phyloP scores from a whole-genome alignment of 53 echinoderm and acorn worm species.

The Paracentrotus lividus region DNA sequence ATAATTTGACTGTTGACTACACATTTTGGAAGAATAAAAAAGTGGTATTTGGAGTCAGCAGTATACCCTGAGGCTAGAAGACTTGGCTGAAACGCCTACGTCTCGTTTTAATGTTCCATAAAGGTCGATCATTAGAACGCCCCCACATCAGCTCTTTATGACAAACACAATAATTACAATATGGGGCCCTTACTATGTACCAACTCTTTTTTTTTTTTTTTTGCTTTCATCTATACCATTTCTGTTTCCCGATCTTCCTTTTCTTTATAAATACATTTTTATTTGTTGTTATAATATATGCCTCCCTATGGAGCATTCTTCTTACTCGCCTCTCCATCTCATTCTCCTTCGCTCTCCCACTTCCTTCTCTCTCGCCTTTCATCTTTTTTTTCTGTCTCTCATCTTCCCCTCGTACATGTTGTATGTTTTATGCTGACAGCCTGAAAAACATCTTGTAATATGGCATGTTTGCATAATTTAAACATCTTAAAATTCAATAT shows the following conservation, averaged over 20 bases:
- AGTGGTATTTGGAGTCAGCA: background rate
- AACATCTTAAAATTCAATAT: too few species aligned
- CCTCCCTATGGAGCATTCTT: background rate
- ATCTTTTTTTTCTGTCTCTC: background rate
- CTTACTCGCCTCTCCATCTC: background rate
- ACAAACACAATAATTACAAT: conserved; percentile 31
- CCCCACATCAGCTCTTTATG: background rate
- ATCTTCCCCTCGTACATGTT: too few species aligned
- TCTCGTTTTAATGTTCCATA: conserved; percentile 39
- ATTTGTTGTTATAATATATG: background rate
- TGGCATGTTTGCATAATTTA: too few species aligned
- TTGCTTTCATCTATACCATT: background rate
- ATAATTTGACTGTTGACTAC: background rate
- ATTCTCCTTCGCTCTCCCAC: background rate
- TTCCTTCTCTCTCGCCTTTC: background rate
- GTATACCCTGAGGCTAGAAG: background rate
- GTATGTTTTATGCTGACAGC: too few species aligned
- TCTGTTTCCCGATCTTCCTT: background rate
- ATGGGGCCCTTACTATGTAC: background rate
- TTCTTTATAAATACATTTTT: background rate
- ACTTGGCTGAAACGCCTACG: conserved; percentile 14
- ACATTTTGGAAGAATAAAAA: background rate
- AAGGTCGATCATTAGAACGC: conserved; percentile 39
- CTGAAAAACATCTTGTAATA: too few species aligned
- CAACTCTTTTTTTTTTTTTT: background rate